A percentile compares a stretch with the other conserved stretches of the same genome.
Conservation (phyloP, 2,113 vertebrate genomes). For the Cricetomys ansorgei region DNA sequence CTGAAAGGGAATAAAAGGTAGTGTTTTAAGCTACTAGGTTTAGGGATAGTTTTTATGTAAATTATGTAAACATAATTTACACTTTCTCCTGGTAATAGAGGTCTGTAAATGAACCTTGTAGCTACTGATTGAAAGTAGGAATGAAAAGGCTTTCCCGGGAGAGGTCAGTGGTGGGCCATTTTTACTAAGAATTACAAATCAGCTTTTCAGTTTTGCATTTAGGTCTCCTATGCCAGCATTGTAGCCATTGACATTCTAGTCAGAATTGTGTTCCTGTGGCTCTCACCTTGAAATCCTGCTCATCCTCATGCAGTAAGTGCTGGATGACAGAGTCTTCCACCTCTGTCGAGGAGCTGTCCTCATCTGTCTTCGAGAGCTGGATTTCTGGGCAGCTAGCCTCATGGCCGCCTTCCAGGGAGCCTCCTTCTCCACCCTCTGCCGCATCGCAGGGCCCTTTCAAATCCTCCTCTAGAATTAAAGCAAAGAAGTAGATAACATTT, state of each 20-base stretch:
- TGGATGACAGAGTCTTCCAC: conserved; percentile 1
- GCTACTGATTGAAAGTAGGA: neutral
- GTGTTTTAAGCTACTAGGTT: neutral
- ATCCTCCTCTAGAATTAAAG: conserved; percentile 25
- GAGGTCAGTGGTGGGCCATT: neutral
- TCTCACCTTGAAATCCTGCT: conserved; percentile 85
- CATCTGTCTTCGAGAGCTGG: too few relatives aligned
- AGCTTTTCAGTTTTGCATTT: neutral
- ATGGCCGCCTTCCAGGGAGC: fast-evolving
- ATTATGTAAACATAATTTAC: neutral
- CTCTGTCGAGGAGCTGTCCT: neutral
- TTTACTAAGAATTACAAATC: conserved; percentile 9
- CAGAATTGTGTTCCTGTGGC: neutral
- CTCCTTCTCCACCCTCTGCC: neutral
- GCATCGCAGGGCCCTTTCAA: neutral
- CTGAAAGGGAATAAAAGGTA: neutral
- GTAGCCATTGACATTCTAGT: neutral
- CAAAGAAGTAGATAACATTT: neutral
- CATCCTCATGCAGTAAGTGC: conserved; percentile 78
- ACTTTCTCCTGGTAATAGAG: neutral
- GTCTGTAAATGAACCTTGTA: neutral
- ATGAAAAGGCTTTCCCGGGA: neutral
- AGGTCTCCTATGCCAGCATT: neutral
- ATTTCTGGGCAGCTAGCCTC: fast-evolving
- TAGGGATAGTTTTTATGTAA: neutral